Evolutionary conservation across 2,888 invertebrate genomes (phyloP).

Genomic region (Daptonema setosum): DNA sequence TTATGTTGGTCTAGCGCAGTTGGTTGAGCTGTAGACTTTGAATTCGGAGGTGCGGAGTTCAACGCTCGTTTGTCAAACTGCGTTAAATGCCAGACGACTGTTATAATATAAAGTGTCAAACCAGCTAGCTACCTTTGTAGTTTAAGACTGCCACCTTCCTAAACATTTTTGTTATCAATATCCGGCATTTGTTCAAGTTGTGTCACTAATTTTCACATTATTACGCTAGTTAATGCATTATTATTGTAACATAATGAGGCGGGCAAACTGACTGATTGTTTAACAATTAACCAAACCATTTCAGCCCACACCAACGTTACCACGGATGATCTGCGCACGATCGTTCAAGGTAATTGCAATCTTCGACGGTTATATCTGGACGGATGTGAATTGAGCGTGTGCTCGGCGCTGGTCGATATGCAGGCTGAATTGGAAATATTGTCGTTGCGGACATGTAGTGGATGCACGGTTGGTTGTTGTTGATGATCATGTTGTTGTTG

Average conservation of each 20-base stretch:
- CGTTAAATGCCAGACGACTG: too few species aligned
- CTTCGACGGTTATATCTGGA: not conserved
- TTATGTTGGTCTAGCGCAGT: not conserved
- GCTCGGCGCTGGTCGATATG: not conserved
- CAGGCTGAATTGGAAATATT: not conserved
- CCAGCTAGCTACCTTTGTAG: too few species aligned
- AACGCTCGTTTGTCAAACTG: too few species aligned
- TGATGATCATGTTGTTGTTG: too few species aligned
- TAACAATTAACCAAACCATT: not conserved
- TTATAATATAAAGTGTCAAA: too few species aligned
- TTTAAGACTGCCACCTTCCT: not conserved
- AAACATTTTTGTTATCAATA: not conserved
- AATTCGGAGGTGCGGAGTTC: too few species aligned
- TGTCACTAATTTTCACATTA: not conserved
- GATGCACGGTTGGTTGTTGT: slow-evolving; percentile 1
- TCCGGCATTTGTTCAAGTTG: not conserved
- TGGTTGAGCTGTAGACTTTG: too few species aligned
- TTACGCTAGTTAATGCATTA: not conserved
- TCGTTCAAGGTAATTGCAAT: not conserved
- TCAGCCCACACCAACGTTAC: not conserved
- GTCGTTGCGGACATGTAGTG: slow-evolving; percentile 2
- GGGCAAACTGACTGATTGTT: not conserved
- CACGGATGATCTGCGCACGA: not conserved
- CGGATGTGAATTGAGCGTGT: slow-evolving; percentile 1
- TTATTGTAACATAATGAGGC: not conserved